Evolutionary conservation across 2,797 vertebrate species (phyloP).

Genomic region (Cheirogaleus major): DNA sequence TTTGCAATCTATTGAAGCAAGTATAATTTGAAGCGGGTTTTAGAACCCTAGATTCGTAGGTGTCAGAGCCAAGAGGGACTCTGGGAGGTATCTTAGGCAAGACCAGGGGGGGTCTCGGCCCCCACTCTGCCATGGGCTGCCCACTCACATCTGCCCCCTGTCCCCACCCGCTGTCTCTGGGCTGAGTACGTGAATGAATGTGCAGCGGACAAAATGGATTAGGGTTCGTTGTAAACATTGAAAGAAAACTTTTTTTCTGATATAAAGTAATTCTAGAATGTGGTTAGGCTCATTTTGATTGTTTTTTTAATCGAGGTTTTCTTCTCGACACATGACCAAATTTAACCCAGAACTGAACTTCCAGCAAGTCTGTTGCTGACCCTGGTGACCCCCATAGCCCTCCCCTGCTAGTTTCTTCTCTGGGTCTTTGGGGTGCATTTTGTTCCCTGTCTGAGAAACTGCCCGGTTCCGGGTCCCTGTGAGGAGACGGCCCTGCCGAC

Average conservation of each 20-base stretch:
- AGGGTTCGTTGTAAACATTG: not conserved
- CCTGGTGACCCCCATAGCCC: fast-evolving
- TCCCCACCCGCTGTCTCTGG: fast-evolving
- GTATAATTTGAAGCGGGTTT: not conserved
- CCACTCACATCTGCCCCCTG: not conserved
- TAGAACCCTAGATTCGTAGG: not conserved
- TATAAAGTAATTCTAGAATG: not conserved
- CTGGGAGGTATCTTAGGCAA: not conserved
- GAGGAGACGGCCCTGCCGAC: not conserved
- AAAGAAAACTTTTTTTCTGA: not conserved
- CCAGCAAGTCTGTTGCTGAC: not conserved
- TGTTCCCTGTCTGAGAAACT: not conserved
- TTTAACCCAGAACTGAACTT: not conserved
- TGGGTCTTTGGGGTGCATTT: not conserved
- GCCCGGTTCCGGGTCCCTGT: not conserved
- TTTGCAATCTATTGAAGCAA: not conserved
- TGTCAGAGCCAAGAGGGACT: not conserved
- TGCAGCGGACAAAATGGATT: not conserved
- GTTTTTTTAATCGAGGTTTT: not conserved
- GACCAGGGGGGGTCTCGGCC: not conserved
- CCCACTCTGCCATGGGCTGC: fast-evolving
- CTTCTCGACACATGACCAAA: not conserved
- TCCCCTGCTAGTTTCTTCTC: not conserved
- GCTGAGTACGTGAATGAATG: fast-evolving
- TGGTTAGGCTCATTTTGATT: not conserved